Base-by-base conservation (phyloP, 2,888 invertebrate species). In the Seira sanloemensis region DNA sequence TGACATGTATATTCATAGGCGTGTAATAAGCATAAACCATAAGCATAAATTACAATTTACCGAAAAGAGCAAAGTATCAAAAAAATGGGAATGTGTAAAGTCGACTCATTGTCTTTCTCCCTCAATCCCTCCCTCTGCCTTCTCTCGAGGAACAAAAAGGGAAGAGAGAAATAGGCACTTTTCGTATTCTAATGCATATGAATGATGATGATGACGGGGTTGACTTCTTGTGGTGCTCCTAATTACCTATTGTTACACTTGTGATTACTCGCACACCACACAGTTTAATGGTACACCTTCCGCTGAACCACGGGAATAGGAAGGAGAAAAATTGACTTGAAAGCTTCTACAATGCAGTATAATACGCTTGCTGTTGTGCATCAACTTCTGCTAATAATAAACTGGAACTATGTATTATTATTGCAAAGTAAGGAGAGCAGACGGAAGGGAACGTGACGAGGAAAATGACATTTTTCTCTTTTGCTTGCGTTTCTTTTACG, bases 161-260 rank as follows among this genome's bases (percentile, higher is more conserved):
- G 25, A 27, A 62, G 9, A 62, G 37, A 65, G 81, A 71, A 76
- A n/a, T n/a, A n/a, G n/a, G 54, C 37, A 16, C 54, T 12, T 21
- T 27, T 71, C 54, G 46, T 71, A 50, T 50, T 69, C 58, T 67
- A 80, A 80, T 80, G 73, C 50, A 76, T 82, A 72, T 72, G 46
- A 67, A 54, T 74, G 74, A 68, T 65, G 58, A 46, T 76, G 58
- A 78, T 79, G 82, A 82, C 72, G 82, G 76, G 76, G 82, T 82
- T 82, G 82, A 82, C 82, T 82, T 75, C 75, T 81, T 81, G 82
- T 82, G 82, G 82, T 82, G 69, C 82, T 82, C 76, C 82, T 82
- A 82, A 82, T 82, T 82, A 82, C 76, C 82, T 72, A 82, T 82
- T 82, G 82, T 82, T 82, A 82, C 82, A 82, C 65, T 82, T 82